Percentiles rank a stretch among this genome's conserved stretches.
Evolutionary conservation across 2,888 invertebrate species (phyloP).

Genomic region (Phyllotreta cruciferae): DNA sequence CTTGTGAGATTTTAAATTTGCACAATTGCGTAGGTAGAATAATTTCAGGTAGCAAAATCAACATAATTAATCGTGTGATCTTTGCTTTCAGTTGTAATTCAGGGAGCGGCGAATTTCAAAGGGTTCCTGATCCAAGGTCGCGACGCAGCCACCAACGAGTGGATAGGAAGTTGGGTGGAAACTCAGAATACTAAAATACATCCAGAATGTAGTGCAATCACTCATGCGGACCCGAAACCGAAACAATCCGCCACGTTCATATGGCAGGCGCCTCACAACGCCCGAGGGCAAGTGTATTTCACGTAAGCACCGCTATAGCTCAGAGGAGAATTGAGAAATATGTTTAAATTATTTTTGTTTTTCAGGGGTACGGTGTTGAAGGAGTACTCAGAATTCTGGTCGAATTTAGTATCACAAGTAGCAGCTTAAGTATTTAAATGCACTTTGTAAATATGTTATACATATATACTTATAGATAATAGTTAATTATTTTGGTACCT

Average conservation of each 20-base stretch:
- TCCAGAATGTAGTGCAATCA: conserved; percentile 80
- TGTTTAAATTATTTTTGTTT: conserved; percentile 48
- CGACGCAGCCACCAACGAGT: conserved; percentile 73
- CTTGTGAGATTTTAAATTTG: not conserved
- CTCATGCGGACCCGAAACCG: conserved; percentile 78
- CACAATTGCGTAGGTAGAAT: not conserved
- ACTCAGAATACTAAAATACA: conserved; percentile 78
- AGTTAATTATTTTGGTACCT: not conserved
- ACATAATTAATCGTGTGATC: not conserved
- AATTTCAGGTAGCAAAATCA: not conserved
- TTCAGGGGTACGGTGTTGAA: conserved; percentile 78
- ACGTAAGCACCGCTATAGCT: conserved; percentile 68
- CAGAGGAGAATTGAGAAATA: conserved; percentile 5
- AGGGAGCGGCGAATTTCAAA: conserved; percentile 67
- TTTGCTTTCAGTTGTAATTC: conserved; percentile 50
- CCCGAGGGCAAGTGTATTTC: conserved; percentile 76
- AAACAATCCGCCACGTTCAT: conserved; percentile 76
- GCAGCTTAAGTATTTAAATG: conserved; percentile 29
- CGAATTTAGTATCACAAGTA: conserved; percentile 68
- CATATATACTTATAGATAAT: not conserved
- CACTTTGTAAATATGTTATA: conserved; percentile 17
- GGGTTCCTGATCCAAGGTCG: conserved; percentile 87
- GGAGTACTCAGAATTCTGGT: conserved; percentile 79
- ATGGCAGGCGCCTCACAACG: conserved; percentile 76
- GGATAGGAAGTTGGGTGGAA: conserved; percentile 78